Evolutionary conservation across 2,797 vertebrate species (phyloP), one percentile per base, ranked within the genome.

Genomic region (Schizopygopsis pylzovi): DNA sequence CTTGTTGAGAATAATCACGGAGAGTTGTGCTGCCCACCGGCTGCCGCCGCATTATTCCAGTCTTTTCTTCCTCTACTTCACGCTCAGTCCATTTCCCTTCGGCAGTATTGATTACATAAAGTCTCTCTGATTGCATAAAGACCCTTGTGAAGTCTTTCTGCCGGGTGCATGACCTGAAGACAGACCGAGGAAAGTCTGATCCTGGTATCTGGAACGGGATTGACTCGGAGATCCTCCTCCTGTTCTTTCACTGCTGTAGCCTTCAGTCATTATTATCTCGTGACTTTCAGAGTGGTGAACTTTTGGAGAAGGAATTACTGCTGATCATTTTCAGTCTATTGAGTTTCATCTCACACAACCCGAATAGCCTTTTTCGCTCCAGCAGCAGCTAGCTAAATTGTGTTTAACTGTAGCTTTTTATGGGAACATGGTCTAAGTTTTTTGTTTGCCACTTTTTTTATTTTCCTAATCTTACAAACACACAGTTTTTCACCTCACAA

Each of bases 31-130:
- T 90, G 89, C 88, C n/a, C 59, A 61, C 59, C 85, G 68, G 8
- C 86, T 86, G 87, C 86, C 81, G 76, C 85, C 45, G 56, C 70
- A 90, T 88, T 90, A 87, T 84, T 76, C 68, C 71, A 41, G 85
- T 56, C 85, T 87, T 89, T 81, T 87, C 87, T 84, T 83, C 86
- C 83, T 87, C 52, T 70, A 45, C 52, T 85, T 89, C 77, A 65
- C 72, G 83, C 88, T 86, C 72, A 65, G 49, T 78, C 88, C 89
- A 86, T 88, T 90, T 90, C 85, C 54, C 81, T 88, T 89, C 71
- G 81, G 81, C 86, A 39, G 79, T 88, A 92, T 92, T 89, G 92
- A 94, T 94, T 92, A 89, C 88, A 92, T 89, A 89, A 87, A 90
- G 87, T 87, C 85, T 33, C 41, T 87, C 92, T 89, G 92, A 94